phyloP scores from a whole-genome alignment of 2,113 vertebrate genomes.

The Pleuronectes platessa region DNA sequence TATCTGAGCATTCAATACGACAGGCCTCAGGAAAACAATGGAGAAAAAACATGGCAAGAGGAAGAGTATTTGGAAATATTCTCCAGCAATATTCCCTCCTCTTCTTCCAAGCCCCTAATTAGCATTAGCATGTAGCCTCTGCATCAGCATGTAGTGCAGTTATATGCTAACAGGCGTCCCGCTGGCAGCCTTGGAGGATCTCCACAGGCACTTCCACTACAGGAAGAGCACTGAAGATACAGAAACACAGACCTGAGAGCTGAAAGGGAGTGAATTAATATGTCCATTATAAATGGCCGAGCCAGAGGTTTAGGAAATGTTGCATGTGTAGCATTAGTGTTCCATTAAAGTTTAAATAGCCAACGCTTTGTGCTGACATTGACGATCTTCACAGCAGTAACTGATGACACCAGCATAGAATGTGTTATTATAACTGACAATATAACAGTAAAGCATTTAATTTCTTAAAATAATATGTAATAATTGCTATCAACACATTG shows the following conservation, averaged over 20 bases:
- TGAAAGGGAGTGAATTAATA: slow-evolving; percentile 30
- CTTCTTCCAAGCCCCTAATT: slow-evolving; percentile 58
- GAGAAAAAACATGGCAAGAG: neutral
- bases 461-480: neutral
- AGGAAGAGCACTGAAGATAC: slow-evolving; percentile 52
- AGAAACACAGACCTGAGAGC: slow-evolving; percentile 15
- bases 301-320: slow-evolving; percentile 43
- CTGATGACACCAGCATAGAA: neutral
- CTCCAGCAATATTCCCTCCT: slow-evolving; percentile 8
- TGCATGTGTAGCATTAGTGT: slow-evolving; percentile 25
- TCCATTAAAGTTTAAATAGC: slow-evolving; percentile 32
- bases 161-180: slow-evolving; percentile 81
- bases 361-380: slow-evolving; percentile 20
- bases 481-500: neutral
- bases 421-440: neutral
- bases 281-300: slow-evolving; percentile 25
- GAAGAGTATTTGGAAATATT: neutral
- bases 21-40: too few relatives aligned
- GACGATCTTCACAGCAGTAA: slow-evolving; percentile 7
- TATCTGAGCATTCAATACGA: too few relatives aligned
- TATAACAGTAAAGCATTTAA: neutral
- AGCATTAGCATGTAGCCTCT: slow-evolving; percentile 75
- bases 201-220: slow-evolving; percentile 79
- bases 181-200: slow-evolving; percentile 68
- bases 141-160: slow-evolving; percentile 78